Evolutionary conservation across 2,888 invertebrate species (phyloP), one percentile per base, ranked within the genome.

Genomic region (Chironomus riparius): DNA sequence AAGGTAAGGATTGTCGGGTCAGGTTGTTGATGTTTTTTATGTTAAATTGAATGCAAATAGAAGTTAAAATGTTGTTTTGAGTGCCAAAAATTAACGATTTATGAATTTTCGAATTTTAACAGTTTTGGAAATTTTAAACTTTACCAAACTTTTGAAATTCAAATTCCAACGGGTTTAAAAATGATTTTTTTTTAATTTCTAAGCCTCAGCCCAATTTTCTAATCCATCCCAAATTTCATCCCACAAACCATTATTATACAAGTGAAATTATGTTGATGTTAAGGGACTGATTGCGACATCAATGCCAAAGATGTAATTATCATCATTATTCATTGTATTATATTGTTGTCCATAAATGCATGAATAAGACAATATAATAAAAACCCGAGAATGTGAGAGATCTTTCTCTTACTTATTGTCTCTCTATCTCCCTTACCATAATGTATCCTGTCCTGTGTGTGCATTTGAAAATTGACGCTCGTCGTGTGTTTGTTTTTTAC

Each of bases 271-370:
- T 15, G 18, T 15, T 56, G n/a, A 56, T 56, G 56, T 56, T 56
- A 56, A 15, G 56, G 56, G n/a, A n/a, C 18, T n/a, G 18, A 56
- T 56, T 65, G 68, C 68, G 68, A 68, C 68, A 68, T 68, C 68
- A 68, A 68, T 38, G 68, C 68, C 38, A 68, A 38, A 68, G 47
- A 38, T 68, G 68, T 68, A 68, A 68, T 68, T 68, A 68, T 68
- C 68, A 15, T 68, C 68, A 68, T 68, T 68, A 68, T 68, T 68
- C 68, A 68, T 68, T 68, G 38, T 68, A 13, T 24, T 65, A 24
- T 65, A 24, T 21, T 65, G 21, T n/a, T 65, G 21, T 24, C 21
- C 65, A 65, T 65, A 65, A 24, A 22, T 24, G 65, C 65, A 56
- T 56, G 56, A 56, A 50, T n/a, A 50, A 56, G 56, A 56, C 56